These are phyloP conservation scores for Epizoanthus illoricatus DNA, from an alignment of 92 coral and sea anemone species.

Conservation along the genomic window DNA sequence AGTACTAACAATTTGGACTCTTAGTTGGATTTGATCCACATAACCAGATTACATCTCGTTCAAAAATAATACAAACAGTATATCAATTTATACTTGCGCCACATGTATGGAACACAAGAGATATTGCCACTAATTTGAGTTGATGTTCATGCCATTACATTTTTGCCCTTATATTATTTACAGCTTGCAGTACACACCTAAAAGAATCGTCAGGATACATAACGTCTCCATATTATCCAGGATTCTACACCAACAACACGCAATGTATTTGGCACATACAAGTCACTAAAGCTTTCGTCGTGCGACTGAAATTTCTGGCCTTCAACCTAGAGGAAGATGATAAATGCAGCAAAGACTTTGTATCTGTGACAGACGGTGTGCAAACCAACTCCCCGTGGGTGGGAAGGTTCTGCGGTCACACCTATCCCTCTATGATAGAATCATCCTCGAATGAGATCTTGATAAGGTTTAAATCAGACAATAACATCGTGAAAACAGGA, in stretches of 20 bases:
- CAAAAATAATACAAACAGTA: too few relatives aligned
- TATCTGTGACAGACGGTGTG: constrained; percentile 57
- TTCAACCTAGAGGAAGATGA: constrained; percentile 51
- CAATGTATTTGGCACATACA: constrained; percentile 60
- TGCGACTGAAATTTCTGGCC: constrained; percentile 57
- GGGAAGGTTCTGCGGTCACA: constrained; percentile 72
- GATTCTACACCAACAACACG: constrained; percentile 51
- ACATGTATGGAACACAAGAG: too few relatives aligned
- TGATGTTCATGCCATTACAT: too few relatives aligned
- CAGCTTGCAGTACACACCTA: constrained; percentile 43
- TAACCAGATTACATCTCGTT: too few relatives aligned
- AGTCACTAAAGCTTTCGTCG: constrained; percentile 55
- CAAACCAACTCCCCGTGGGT: background rate
- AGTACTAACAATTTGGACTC: too few relatives aligned
- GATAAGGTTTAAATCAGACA: constrained; percentile 52
- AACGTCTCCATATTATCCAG: constrained; percentile 75
- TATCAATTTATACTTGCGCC: too few relatives aligned
- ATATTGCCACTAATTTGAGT: too few relatives aligned
- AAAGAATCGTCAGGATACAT: constrained; percentile 55
- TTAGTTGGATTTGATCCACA: too few relatives aligned
- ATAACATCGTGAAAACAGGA: constrained; percentile 42
- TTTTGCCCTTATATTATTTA: background rate
- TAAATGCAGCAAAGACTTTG: constrained; percentile 56
- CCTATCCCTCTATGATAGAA: constrained; percentile 47
- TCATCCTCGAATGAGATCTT: constrained; percentile 51